These are phyloP conservation scores for Galeopterus variegatus DNA, from an alignment of 2,113 vertebrate genomes.

Conservation along the genomic window DNA sequence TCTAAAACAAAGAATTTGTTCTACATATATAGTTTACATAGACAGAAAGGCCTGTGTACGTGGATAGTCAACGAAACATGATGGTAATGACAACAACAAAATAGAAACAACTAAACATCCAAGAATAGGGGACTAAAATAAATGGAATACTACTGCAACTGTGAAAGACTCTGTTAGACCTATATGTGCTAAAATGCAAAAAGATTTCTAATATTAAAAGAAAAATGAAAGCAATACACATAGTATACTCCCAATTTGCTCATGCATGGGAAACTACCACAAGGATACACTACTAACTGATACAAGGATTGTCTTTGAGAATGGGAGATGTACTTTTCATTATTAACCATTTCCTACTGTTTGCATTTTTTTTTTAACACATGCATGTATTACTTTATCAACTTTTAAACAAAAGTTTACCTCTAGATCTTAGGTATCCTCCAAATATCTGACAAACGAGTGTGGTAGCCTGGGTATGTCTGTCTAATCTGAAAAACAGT, in stretches of 20 bases:
- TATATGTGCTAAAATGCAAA: background rate
- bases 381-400: background rate
- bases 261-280: background rate
- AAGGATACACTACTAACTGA: background rate
- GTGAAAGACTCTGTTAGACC: background rate
- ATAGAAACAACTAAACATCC: background rate
- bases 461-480: slow-evolving; percentile 96
- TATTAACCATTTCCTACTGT: background rate
- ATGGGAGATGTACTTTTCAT: background rate
- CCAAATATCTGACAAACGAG: slow-evolving; percentile 98
- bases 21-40: background rate
- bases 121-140: background rate
- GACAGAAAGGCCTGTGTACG: background rate
- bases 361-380: background rate
- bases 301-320: background rate
- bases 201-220: background rate
- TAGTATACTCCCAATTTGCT: background rate
- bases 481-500: slow-evolving; percentile 93
- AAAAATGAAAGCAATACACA: background rate
- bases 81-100: background rate
- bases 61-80: background rate
- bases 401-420: slow-evolving; percentile 84
- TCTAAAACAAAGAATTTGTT: background rate
- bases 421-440: slow-evolving; percentile 97
- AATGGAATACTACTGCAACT: background rate